Base-by-base conservation (phyloP, 1,140 invertebrate species). In the Vollenhovia emeryi region DNA sequence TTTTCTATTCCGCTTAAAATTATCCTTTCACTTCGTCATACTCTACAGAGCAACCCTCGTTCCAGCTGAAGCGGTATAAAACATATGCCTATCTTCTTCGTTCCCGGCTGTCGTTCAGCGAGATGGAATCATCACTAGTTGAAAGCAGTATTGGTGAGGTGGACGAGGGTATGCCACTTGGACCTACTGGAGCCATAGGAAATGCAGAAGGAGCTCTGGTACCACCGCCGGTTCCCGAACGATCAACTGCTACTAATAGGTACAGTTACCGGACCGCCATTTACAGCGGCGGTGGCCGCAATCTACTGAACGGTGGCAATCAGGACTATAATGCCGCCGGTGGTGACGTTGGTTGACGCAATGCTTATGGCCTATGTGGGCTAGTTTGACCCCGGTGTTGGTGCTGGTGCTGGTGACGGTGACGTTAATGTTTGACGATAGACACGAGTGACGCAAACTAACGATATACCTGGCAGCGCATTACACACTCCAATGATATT, bases 11-110 rank as follows among this genome's bases (percentile, higher is more conserved):
- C 24, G 33, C 30, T 40, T 79, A 33, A 68, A 45, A 62, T 33
- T 50, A 50, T 68, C 59, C 60, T 36, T 40, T 66, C 75, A 50
- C 75, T 79, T 66, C 27, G 24, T 79, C 60, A 66, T 36, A 79
- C 43, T 50, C 43, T 78, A 66, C 40, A 76, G 60, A 78, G 40
- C 75, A 79, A 66, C 43, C 43, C 59, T 79, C 43, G 43, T 94
- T 95, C n/a, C 95, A 99, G 98, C 93, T 98, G 89, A 98, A 98
- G 93, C 95, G 98, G 89, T 99, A 98, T 94, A 97, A 97, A 91
- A 98, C 97, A 0, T 99, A 99, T 94, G 96, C 97, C 5, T 97
- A 97, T 92, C 96, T 98, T 84, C 95, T 99, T 87, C 96, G 97
- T 78, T 97, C 97, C 78, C 96, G 97, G 87, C 95, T 98, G 88